A percentile compares a stretch with the other conserved stretches of the same genome.
Evolutionary conservation across 2,888 invertebrate species (phyloP).

Genomic region (Acronicta aceris): DNA sequence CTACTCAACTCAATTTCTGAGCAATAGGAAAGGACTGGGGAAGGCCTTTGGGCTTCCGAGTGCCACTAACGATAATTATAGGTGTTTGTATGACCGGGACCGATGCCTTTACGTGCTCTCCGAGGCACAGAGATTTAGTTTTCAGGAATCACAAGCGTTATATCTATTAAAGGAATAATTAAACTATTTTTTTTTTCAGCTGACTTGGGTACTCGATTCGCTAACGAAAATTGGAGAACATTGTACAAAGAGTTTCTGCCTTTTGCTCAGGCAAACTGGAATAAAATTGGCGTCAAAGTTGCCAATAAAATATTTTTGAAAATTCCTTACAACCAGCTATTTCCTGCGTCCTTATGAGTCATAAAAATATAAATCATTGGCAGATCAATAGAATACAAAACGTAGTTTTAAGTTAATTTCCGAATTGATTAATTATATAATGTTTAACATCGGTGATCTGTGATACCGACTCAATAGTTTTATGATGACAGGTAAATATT

Average conservation of each 20-base stretch:
- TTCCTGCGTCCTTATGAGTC: conserved; percentile 57
- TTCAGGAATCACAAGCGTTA: too few species aligned
- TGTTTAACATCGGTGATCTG: conserved; percentile 21
- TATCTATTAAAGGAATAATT: neutral
- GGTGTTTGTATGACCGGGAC: too few species aligned
- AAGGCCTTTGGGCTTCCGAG: too few species aligned
- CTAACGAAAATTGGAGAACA: conserved; percentile 90
- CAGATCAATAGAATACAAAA: too few species aligned
- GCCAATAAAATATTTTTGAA: conserved; percentile 88
- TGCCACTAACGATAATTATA: too few species aligned
- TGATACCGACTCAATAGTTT: conserved; percentile 23
- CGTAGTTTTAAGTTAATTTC: neutral
- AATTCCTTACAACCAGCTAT: conserved; percentile 84
- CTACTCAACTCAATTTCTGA: too few species aligned
- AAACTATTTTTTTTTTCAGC: conserved; percentile 82
- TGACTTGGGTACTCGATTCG: conserved; percentile 85
- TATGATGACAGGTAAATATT: too few species aligned
- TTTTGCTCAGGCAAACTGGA: conserved; percentile 87
- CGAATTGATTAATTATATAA: conserved; percentile 5
- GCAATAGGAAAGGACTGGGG: too few species aligned
- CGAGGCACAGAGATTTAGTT: too few species aligned
- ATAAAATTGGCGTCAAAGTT: conserved; percentile 84
- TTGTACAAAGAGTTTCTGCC: conserved; percentile 89
- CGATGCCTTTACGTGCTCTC: too few species aligned
- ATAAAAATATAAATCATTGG: conserved; percentile 1